Base-by-base conservation (phyloP, 1,140 invertebrate species). In the Oreohelix idahoensis region DNA sequence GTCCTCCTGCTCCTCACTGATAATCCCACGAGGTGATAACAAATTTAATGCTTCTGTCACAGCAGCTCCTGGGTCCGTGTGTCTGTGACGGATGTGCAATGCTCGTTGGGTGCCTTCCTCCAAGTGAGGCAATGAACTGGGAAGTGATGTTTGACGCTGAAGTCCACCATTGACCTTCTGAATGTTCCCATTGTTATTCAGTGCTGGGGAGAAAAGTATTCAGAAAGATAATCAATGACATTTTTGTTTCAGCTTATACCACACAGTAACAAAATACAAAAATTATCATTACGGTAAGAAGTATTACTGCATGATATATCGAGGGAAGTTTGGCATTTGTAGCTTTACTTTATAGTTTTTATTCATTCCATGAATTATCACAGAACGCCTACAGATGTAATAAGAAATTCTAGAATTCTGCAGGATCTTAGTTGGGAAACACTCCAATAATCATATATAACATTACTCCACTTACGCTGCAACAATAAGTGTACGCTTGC, bases 51-150 rank as follows among this genome's bases (percentile, higher is more conserved):
- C 32, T 8, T 79, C 77, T 49, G 53, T 45, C n/a, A 69, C 29
- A 5, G 73, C 66, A n/a, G 84, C 51, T 8, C 84, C 85, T 36
- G 85, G 87, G 73, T 88, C 87, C 63, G 87, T 88, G 75, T 88
- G 87, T n/a, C 87, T 83, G 53, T 86, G 84, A 39, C 84, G 79
- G 71, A 45, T 77, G 73, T 39, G 77, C 70, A 32, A 74, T 23
- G 26, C 71, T n/a, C 39, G 80, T 38, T 20, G 66, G 38, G 80
- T 45, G 11, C 36, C 39, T 38, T 80, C 71, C 29, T 83, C 53
- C 23, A 85, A 45, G 23, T 83, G 80, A 51, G 84, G 29, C 79
- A 70, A 51, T 35, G 79, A 2, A 35, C 17, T 71, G 11, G 87
- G 87, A 42, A 88, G 78, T 15, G 87, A 88, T 36, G 82, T 79